Percentiles rank a stretch among this genome's conserved stretches.
Evolutionary conservation across 92 coral and sea anemone species (phyloP).

Genomic region (Porites rus): DNA sequence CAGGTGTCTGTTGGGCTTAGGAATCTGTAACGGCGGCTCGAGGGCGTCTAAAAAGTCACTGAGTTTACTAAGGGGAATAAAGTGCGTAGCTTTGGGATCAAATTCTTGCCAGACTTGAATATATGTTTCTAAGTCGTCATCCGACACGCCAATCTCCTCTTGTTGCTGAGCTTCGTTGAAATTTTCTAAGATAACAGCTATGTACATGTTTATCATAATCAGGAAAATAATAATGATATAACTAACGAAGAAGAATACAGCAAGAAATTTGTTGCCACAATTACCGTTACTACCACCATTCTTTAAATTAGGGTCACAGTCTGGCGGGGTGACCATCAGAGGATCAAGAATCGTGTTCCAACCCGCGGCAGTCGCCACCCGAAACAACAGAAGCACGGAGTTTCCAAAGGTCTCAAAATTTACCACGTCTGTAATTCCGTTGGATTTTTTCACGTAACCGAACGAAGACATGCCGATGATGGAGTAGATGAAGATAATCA

Average conservation of each 20-base stretch:
- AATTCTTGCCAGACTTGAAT: conserved; percentile 92
- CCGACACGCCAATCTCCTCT: conserved; percentile 95
- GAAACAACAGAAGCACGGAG: conserved; percentile 90
- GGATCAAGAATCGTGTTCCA: conserved; percentile 99
- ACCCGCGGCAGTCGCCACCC: conserved; percentile 98
- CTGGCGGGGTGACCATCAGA: conserved; percentile 84
- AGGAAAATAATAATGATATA: conserved; percentile 92
- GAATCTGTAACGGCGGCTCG: conserved; percentile 93
- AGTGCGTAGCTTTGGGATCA: conserved; percentile 90
- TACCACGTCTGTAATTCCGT: conserved; percentile 96
- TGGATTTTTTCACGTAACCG: conserved; percentile 93
- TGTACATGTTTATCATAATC: conserved; percentile 97
- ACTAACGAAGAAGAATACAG: conserved; percentile 94
- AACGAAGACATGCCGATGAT: conserved; percentile 99
- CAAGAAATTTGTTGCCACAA: conserved; percentile 92
- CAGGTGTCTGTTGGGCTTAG: conserved; percentile 88
- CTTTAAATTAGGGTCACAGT: conserved; percentile 59
- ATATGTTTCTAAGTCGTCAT: conserved; percentile 96
- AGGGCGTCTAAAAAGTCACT: conserved; percentile 92
- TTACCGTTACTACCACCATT: conserved; percentile 64
- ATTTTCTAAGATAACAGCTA: conserved; percentile 98
- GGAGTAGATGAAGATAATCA: conserved; percentile 95
- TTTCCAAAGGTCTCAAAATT: conserved; percentile 93
- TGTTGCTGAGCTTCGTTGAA: conserved; percentile 98
- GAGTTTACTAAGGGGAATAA: conserved; percentile 78